phyloP scores from a whole-genome alignment of 64 coral and sea anemone species.

The Actinia tenebrosa region DNA sequence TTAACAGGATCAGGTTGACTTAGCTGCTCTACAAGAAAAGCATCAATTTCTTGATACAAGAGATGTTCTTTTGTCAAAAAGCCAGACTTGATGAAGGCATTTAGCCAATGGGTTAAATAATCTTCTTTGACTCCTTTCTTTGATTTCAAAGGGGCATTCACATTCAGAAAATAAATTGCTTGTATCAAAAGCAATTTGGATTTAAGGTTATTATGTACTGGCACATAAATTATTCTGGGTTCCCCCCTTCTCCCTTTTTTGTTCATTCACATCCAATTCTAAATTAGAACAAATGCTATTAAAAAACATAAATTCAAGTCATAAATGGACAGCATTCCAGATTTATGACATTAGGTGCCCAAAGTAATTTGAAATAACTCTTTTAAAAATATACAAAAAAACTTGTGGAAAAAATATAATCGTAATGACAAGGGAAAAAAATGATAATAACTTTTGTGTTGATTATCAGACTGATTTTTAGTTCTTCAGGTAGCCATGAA shows the following conservation, averaged over 20 bases:
- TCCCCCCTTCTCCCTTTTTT: too few species aligned
- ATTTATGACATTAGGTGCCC: background rate
- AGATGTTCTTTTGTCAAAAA: conserved; percentile 54
- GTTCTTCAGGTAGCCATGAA: too few species aligned
- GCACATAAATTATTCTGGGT: background rate
- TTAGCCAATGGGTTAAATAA: conserved; percentile 77
- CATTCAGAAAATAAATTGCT: conserved; percentile 14
- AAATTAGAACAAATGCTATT: conserved; percentile 12
- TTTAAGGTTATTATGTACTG: background rate
- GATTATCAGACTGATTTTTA: too few species aligned
- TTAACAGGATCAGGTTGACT: conserved; percentile 53
- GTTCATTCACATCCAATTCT: too few species aligned
- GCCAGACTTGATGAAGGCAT: conserved; percentile 57
- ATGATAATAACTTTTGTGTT: too few species aligned
- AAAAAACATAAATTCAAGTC: background rate
- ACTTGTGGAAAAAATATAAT: too few species aligned
- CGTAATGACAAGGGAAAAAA: too few species aligned
- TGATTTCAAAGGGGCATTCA: conserved; percentile 67
- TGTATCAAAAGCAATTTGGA: background rate
- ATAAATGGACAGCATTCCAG: conserved; percentile 8
- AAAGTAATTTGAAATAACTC: too few species aligned
- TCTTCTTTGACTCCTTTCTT: conserved; percentile 52
- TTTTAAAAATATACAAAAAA: too few species aligned
- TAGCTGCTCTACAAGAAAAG: conserved; percentile 57
- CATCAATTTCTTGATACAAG: conserved; percentile 69